These are phyloP conservation scores for Pectinophora gossypiella DNA, from an alignment of 1,140 invertebrate genomes.

Conservation along the genomic window DNA sequence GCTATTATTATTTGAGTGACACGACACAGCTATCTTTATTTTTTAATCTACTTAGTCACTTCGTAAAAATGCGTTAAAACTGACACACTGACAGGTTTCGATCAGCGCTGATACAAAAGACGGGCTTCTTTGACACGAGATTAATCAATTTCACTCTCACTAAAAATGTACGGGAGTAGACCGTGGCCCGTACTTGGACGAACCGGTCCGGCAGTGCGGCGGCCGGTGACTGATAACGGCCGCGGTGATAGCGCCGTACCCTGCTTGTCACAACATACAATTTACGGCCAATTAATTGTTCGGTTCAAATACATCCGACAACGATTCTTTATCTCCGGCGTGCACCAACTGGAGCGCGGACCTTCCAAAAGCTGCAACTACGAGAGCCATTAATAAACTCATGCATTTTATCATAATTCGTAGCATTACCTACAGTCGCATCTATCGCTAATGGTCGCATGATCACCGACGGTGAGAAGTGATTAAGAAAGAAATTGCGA, in stretches of 20 bases:
- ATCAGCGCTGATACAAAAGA: background rate
- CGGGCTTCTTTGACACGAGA: background rate
- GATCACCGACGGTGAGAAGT: background rate
- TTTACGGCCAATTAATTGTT: background rate
- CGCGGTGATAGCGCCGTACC: background rate
- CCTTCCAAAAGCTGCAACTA: too few relatives aligned
- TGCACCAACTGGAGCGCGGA: too few relatives aligned
- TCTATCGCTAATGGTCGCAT: background rate
- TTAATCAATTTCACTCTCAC: slow-evolving; percentile 3
- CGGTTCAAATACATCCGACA: background rate
- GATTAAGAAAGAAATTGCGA: background rate
- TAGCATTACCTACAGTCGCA: too few relatives aligned
- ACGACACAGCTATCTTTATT: too few relatives aligned
- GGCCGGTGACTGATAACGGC: background rate
- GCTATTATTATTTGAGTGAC: too few relatives aligned
- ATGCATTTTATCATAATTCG: too few relatives aligned
- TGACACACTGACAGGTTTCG: background rate
- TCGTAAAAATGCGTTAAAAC: background rate
- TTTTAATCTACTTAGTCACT: too few relatives aligned
- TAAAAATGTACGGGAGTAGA: background rate
- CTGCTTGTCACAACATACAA: background rate
- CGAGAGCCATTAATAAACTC: too few relatives aligned
- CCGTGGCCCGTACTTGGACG: too few relatives aligned
- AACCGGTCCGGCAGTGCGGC: background rate
- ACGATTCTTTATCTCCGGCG: background rate